Conservation (phyloP, 2,113 vertebrate genomes). For the Corythornis cristatus region DNA sequence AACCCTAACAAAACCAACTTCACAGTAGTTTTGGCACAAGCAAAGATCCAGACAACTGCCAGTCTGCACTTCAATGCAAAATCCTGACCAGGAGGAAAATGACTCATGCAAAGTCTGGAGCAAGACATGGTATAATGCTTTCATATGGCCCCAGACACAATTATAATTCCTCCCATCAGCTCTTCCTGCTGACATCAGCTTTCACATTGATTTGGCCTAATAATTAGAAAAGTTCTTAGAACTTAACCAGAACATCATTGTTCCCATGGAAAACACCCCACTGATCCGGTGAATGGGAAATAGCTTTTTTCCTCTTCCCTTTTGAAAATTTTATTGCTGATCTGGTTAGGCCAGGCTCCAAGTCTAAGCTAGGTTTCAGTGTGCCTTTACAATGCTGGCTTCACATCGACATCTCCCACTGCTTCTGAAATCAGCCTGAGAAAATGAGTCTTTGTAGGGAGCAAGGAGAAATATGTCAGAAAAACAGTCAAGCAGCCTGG, state of each 20-base stretch:
- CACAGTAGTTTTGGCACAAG: slow-evolving; percentile 60
- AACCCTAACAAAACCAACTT: slow-evolving; percentile 38
- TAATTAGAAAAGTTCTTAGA: slow-evolving; percentile 70
- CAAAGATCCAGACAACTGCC: slow-evolving; percentile 53
- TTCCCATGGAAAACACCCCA: slow-evolving; percentile 70
- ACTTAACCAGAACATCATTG: slow-evolving; percentile 67
- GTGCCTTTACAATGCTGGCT: slow-evolving; percentile 53
- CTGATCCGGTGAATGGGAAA: slow-evolving; percentile 68
- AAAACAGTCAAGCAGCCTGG: not conserved
- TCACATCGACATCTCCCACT: slow-evolving; percentile 43
- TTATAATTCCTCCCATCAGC: slow-evolving; percentile 66
- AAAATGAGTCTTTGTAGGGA: slow-evolving; percentile 53
- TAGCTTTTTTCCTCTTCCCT: slow-evolving; percentile 53
- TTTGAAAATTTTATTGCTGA: slow-evolving; percentile 71
- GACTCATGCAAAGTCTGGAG: slow-evolving; percentile 60
- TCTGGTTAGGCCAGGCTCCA: slow-evolving; percentile 62
- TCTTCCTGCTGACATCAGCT: slow-evolving; percentile 67
- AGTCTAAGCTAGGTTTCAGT: slow-evolving; percentile 56
- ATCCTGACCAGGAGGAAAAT: slow-evolving; percentile 68
- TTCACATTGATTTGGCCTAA: slow-evolving; percentile 67
- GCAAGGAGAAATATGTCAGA: not conserved
- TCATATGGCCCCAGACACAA: slow-evolving; percentile 67
- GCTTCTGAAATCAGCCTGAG: slow-evolving; percentile 56
- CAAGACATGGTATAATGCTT: slow-evolving; percentile 62
- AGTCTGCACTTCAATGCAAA: slow-evolving; percentile 59